Evolutionary conservation across 2,797 vertebrate species (phyloP).

Genomic region (Danionella dracula): DNA sequence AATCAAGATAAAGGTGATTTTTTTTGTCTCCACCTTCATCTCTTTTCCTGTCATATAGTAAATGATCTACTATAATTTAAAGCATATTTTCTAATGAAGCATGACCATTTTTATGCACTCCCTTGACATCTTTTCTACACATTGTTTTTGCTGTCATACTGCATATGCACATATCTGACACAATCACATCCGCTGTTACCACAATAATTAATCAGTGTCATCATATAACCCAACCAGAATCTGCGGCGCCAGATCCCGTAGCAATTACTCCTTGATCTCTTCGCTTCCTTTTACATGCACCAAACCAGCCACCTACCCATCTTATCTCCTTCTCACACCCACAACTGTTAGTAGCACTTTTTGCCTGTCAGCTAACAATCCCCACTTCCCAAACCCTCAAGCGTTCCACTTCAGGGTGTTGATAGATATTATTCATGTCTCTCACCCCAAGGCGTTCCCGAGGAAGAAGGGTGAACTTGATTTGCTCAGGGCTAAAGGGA

Average conservation of each 20-base stretch:
- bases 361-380: constrained; percentile 53
- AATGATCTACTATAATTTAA: constrained; percentile 42
- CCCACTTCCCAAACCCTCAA: constrained; percentile 52
- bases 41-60: constrained; percentile 37
- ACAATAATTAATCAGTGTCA: constrained; percentile 44
- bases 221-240: constrained; percentile 51
- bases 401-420: constrained; percentile 64
- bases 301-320: background rate
- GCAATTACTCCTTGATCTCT: constrained; percentile 61
- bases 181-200: constrained; percentile 47
- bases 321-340: background rate
- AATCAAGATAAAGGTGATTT: constrained; percentile 43
- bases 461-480: constrained; percentile 66
- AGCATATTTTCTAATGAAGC: constrained; percentile 33
- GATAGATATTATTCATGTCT: constrained; percentile 72
- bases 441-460: constrained; percentile 56
- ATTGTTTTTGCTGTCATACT: background rate
- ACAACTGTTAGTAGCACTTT: constrained; percentile 49
- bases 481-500: constrained; percentile 60
- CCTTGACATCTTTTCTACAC: background rate
- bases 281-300: constrained; percentile 42
- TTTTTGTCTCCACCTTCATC: background rate
- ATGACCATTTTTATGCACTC: constrained; percentile 4
- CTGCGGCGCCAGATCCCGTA: constrained; percentile 59
- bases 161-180: constrained; percentile 15